Conservation (phyloP, 1,140 invertebrate species). For the Bombus impatiens region DNA sequence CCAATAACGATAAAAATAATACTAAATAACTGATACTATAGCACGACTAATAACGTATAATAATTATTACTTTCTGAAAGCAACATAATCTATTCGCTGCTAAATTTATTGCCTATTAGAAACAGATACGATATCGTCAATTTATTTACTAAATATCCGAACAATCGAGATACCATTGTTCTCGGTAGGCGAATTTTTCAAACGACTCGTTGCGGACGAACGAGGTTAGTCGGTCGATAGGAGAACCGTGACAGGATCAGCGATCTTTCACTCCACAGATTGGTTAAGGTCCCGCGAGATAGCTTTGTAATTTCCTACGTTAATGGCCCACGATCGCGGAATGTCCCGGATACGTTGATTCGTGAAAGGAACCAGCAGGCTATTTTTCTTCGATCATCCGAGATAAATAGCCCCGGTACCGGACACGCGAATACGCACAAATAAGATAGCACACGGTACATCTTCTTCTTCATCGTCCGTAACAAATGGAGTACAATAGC, state of each 20-base stretch:
- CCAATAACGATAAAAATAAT: too few species aligned
- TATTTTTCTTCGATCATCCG: not conserved
- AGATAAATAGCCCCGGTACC: not conserved
- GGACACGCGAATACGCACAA: not conserved
- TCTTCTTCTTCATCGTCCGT: not conserved
- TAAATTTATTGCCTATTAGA: not conserved
- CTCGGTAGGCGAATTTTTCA: not conserved
- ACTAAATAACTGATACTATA: too few species aligned
- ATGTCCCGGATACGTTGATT: not conserved
- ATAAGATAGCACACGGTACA: not conserved
- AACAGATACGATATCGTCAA: not conserved
- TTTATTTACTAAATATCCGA: not conserved
- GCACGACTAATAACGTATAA: not conserved
- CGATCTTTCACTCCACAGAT: conserved; percentile 1
- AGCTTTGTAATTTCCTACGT: conserved; percentile 21
- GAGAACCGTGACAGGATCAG: conserved; percentile 14
- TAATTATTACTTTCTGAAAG: not conserved
- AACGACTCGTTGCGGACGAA: not conserved
- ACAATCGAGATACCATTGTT: conserved; percentile 25
- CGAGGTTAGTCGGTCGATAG: conserved; percentile 32
- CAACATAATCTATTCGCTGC: not conserved
- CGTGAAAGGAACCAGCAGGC: not conserved
- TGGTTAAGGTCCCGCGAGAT: not conserved
- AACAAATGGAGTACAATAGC: not conserved
- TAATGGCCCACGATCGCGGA: not conserved